phyloP scores from a whole-genome alignment of 2,797 vertebrate genomes.

The Dendrocincla tyrannina region DNA sequence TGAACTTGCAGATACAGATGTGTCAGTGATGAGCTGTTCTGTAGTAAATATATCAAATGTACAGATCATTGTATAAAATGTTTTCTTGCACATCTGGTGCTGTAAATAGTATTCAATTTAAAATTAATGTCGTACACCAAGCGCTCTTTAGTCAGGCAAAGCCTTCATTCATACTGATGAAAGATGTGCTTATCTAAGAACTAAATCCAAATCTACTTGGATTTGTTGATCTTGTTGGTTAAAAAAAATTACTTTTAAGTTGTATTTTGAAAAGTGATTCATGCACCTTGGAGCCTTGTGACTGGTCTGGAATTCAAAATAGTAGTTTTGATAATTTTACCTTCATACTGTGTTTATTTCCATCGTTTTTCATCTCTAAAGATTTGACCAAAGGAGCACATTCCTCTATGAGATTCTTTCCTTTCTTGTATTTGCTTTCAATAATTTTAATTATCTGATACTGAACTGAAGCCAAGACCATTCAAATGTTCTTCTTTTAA shows the following conservation, averaged over 20 bases:
- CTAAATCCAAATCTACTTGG: background rate
- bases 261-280: background rate
- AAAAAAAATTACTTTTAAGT: background rate
- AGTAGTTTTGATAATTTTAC: background rate
- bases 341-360: background rate
- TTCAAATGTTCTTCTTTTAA: background rate
- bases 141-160: background rate
- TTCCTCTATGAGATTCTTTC: background rate
- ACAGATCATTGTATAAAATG: background rate
- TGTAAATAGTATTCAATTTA: background rate
- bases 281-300: background rate
- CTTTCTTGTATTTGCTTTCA: background rate
- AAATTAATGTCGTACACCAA: background rate
- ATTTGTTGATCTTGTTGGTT: background rate
- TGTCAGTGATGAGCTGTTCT: background rate
- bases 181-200: background rate
- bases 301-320: background rate
- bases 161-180: background rate
- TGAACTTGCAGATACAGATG: background rate
- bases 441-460: background rate
- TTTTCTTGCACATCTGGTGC: background rate
- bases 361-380: background rate
- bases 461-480: background rate
- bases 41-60: background rate
- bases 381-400: background rate